phyloP scores from a whole-genome alignment of 2,888 invertebrate genomes.

The Cataglyphis cursor region DNA sequence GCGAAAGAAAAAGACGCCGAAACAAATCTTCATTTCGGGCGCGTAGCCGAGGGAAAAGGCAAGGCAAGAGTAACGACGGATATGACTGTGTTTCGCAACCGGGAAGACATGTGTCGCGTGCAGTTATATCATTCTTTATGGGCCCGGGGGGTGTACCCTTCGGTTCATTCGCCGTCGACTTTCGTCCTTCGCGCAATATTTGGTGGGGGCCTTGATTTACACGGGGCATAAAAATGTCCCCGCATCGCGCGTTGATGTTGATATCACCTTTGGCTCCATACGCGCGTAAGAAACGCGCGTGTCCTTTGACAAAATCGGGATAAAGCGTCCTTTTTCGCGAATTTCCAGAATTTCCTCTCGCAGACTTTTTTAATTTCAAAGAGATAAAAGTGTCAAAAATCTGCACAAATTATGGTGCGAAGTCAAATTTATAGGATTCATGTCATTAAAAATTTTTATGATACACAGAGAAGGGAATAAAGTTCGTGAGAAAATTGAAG shows the following conservation, averaged over 20 bases:
- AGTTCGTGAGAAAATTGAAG: neutral
- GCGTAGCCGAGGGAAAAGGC: slow-evolving; percentile 39
- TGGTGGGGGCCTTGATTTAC: slow-evolving; percentile 83
- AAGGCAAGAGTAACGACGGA: slow-evolving; percentile 60
- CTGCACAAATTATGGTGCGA: neutral
- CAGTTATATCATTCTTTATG: slow-evolving; percentile 87
- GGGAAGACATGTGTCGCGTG: slow-evolving; percentile 85
- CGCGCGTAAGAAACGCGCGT: slow-evolving; percentile 13
- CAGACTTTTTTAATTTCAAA: neutral
- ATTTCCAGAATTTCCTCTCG: neutral
- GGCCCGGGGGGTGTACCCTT: slow-evolving; percentile 74
- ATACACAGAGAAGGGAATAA: neutral
- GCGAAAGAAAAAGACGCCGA: slow-evolving; percentile 63
- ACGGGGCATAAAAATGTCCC: slow-evolving; percentile 81
- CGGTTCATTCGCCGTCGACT: slow-evolving; percentile 71
- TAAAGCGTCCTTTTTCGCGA: neutral
- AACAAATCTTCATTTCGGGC: slow-evolving; percentile 85
- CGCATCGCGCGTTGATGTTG: slow-evolving; percentile 39
- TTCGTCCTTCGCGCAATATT: slow-evolving; percentile 81
- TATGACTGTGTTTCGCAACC: slow-evolving; percentile 72
- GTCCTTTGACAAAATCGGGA: slow-evolving; percentile 7
- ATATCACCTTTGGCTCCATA: slow-evolving; percentile 59
- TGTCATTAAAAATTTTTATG: neutral
- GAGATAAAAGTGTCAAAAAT: neutral
- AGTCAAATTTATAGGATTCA: neutral